Evolutionary conservation across 2,888 invertebrate species (phyloP), one percentile per base, ranked within the genome.

Genomic region (Hydropsyche betteni): DNA sequence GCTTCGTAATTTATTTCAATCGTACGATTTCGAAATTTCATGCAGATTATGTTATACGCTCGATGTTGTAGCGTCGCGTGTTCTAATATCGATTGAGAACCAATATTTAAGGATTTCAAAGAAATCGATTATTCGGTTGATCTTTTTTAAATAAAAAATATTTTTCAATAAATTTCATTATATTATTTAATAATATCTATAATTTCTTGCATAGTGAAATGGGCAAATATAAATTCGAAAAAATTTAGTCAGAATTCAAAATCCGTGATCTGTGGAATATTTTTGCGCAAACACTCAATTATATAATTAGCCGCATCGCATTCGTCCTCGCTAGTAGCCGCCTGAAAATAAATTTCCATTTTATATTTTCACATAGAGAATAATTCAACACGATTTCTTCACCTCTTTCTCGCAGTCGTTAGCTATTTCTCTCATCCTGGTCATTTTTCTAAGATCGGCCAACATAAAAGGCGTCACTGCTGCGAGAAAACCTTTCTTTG

Each of bases 371-470:
- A 44, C 44, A 8, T 44, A 10, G 3, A 44, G 7, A 44, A 8
- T 10, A 8, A 44, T 6, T 44, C 10, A 8, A 1, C 10, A 0
- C 10, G 44, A 10, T 16, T 64, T 16, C 5, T 10, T 81, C 82
- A 86, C 87, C 84, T 87, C 87, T 79, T 83, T 85, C 16, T 87
- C 87, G 77, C 87, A 88, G 75, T 84, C 85, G 74, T 86, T 86
- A 0, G 87, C 83, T 5, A 88, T 86, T 10, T 81, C 82, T 75
- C 83, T 85, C 87, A 87, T 86, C 79, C 87, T 87, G 38, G 85
- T 85, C 80, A 86, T 71, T 81, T 86, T 87, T 81, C 86, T 86
- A 77, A 83, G 85, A 77, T 86, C 84, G 38, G 82, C 81, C 74
- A 88, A 83, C 0, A 87, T 84, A 5, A 88, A 82, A 0, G 87